phyloP scores from a whole-genome alignment of 2,888 invertebrate genomes.

The Arctia plantaginis region DNA sequence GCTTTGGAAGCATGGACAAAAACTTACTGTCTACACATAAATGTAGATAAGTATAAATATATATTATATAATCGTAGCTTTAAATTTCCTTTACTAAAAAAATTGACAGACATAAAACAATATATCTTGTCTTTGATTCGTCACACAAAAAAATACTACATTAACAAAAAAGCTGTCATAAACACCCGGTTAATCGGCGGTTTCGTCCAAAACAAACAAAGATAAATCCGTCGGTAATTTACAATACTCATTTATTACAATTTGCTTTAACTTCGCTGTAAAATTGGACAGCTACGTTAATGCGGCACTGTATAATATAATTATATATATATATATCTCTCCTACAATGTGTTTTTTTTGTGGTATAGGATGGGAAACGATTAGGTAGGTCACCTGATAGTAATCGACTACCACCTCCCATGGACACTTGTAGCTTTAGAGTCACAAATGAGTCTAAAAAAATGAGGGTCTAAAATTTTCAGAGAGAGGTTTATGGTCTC shows the following conservation, averaged over 20 bases:
- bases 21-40: neutral
- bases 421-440: no score
- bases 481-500: no score
- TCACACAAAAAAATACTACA: slow-evolving; percentile 4
- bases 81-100: neutral
- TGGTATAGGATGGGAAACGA: neutral
- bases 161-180: slow-evolving; percentile 11
- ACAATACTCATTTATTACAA: slow-evolving; percentile 18
- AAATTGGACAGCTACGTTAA: neutral
- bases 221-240: slow-evolving; percentile 14
- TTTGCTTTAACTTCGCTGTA: neutral
- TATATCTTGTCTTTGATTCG: slow-evolving; percentile 7
- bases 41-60: neutral
- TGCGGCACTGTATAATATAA: neutral
- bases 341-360: neutral
- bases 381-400: no score
- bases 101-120: neutral
- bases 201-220: slow-evolving; percentile 16
- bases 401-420: no score
- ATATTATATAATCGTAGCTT: neutral
- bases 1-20: neutral
- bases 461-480: no score
- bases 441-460: no score
- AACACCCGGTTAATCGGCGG: slow-evolving; percentile 2
- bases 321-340: neutral